These are phyloP conservation scores for Andrena cerasifolii DNA, from an alignment of 1,140 invertebrate species.

Conservation along the genomic window DNA sequence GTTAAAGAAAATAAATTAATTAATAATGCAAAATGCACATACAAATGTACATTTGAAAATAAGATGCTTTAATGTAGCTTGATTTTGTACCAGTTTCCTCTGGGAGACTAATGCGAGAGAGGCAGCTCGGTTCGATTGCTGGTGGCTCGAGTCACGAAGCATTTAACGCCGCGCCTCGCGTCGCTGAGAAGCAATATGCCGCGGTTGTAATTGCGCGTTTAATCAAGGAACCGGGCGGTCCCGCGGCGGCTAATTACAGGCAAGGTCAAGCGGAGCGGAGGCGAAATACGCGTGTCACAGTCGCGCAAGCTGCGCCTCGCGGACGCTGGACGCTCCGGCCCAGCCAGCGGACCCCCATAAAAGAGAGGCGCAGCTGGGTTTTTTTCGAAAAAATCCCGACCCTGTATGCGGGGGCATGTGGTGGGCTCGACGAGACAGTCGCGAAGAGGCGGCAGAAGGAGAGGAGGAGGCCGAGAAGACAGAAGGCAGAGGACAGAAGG, in stretches of 20 bases:
- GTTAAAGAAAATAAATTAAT: too few relatives aligned
- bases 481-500: constrained; percentile 1
- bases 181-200: background rate
- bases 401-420: constrained; percentile 48
- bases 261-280: constrained; percentile 19
- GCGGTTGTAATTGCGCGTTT: constrained; percentile 2
- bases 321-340: constrained; percentile 14
- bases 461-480: constrained; percentile 18
- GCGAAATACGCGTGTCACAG: constrained; percentile 52
- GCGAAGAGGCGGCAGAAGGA: constrained; percentile 30
- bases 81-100: too few relatives aligned
- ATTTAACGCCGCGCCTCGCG: background rate
- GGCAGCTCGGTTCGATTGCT: too few relatives aligned
- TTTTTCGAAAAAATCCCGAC: constrained; percentile 63
- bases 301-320: constrained; percentile 55
- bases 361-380: constrained; percentile 64
- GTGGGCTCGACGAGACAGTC: constrained; percentile 45
- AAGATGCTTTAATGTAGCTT: too few relatives aligned
- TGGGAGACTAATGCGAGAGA: too few relatives aligned
- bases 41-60: too few relatives aligned
- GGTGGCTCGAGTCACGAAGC: background rate
- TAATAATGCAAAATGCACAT: too few relatives aligned
- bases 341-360: constrained; percentile 64
- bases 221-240: background rate
- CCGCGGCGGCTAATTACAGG: constrained; percentile 46